Conservation (phyloP, 2,888 invertebrate genomes). For the Acanthoscelides obtectus region DNA sequence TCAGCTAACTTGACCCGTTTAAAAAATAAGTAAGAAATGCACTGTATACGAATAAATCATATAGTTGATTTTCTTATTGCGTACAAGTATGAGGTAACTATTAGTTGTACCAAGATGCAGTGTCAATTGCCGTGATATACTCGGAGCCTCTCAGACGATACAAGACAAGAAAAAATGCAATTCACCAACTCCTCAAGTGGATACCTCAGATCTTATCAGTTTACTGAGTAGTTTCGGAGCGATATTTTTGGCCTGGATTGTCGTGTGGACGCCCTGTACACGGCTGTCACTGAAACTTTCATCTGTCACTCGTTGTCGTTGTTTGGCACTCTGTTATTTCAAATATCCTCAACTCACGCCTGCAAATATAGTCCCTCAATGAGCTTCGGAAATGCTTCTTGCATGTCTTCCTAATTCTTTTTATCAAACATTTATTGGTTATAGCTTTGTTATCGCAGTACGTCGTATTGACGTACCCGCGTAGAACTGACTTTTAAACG, state of each 20-base stretch:
- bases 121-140: background rate
- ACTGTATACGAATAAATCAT: no score
- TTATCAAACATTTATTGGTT: background rate
- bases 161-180: background rate
- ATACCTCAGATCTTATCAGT: background rate
- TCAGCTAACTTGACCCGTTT: no score
- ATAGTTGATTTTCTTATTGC: no score
- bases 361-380: background rate
- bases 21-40: no score
- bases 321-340: background rate
- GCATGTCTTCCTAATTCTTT: background rate
- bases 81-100: no score
- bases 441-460: background rate
- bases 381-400: background rate
- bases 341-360: background rate
- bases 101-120: background rate
- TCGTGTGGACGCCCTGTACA: background rate
- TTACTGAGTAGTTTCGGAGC: background rate
- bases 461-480: background rate
- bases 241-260: background rate
- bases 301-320: background rate
- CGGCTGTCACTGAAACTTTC: background rate
- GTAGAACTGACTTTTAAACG: background rate
- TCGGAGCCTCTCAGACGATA: background rate
- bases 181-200: background rate